Conservation (phyloP, 2,797 vertebrate genomes). For the Australoheros facetus region DNA sequence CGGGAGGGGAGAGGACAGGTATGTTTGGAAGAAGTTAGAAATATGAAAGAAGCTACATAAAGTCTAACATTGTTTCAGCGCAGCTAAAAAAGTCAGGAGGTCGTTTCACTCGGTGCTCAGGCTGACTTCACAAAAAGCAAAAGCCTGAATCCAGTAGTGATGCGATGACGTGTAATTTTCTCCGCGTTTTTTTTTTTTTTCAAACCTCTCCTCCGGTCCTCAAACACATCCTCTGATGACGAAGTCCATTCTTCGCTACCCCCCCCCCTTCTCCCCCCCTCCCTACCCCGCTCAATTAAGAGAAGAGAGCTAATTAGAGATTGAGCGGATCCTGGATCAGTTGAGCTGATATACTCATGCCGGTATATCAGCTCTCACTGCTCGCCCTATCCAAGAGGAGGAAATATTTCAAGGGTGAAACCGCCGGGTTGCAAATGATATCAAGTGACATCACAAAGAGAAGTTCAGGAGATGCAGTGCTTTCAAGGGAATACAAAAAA, state of each 20-base stretch:
- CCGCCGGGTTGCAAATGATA: constrained; percentile 17
- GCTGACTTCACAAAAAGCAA: constrained; percentile 33
- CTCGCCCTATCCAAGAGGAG: constrained; percentile 13
- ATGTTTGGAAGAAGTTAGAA: constrained; percentile 10
- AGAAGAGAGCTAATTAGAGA: constrained; percentile 82
- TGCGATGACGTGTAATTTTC: constrained; percentile 53
- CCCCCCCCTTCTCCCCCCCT: not conserved
- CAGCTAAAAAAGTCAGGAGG: not conserved
- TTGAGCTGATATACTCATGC: not conserved
- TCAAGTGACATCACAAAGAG: constrained; percentile 3
- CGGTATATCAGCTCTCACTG: constrained; percentile 5
- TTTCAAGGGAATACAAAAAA: not conserved
- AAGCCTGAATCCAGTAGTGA: constrained; percentile 17
- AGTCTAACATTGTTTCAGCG: not conserved
- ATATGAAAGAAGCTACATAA: constrained; percentile 7
- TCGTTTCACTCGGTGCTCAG: constrained; percentile 5
- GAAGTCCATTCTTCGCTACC: constrained; percentile 46
- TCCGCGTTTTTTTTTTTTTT: constrained; percentile 44
- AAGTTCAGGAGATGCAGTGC: not conserved
- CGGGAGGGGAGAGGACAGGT: constrained; percentile 42
- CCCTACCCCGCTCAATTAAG: constrained; percentile 74
- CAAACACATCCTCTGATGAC: constrained; percentile 63
- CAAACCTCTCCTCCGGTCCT: constrained; percentile 47
- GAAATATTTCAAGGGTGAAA: not conserved
- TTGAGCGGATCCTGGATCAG: constrained; percentile 64